Evolutionary conservation across 2,888 invertebrate species (phyloP).

Genomic region (Apamea monoglypha): DNA sequence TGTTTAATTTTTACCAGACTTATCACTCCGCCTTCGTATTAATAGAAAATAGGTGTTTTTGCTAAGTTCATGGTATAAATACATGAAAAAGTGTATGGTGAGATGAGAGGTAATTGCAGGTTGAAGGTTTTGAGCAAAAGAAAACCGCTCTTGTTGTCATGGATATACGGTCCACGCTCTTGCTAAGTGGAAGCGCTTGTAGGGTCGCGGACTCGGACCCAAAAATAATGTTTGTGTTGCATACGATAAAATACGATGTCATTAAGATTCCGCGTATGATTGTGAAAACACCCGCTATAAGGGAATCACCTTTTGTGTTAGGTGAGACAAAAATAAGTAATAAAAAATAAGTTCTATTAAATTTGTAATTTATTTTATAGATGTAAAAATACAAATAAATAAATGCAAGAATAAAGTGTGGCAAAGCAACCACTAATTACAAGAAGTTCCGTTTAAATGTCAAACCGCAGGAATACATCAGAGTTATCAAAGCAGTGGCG

Average conservation of each 20-base stretch:
- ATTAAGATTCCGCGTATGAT: not conserved
- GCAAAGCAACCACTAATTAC: slow-evolving; percentile 15
- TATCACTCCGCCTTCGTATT: too few species aligned
- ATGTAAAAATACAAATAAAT: slow-evolving; percentile 21
- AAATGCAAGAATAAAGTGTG: slow-evolving; percentile 32
- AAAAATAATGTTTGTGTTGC: not conserved
- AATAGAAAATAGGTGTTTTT: not conserved
- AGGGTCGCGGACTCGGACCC: not conserved
- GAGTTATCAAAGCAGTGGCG: slow-evolving; percentile 21
- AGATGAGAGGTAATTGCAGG: not conserved
- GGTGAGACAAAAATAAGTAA: not conserved
- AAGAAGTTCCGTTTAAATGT: slow-evolving; percentile 8
- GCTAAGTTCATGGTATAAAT: not conserved
- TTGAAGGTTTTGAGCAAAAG: not conserved
- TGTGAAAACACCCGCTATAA: not conserved
- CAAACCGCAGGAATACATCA: slow-evolving; percentile 2
- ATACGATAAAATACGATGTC: not conserved
- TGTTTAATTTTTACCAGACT: too few species aligned
- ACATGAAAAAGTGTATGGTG: not conserved
- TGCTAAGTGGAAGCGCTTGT: not conserved
- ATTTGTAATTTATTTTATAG: slow-evolving; percentile 34
- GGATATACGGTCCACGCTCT: not conserved
- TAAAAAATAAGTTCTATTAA: not conserved
- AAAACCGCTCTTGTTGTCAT: not conserved
- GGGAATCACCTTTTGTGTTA: not conserved